These are phyloP conservation scores for Epicauta chinensis DNA, from an alignment of 1,140 invertebrate species.

Conservation along the genomic window DNA sequence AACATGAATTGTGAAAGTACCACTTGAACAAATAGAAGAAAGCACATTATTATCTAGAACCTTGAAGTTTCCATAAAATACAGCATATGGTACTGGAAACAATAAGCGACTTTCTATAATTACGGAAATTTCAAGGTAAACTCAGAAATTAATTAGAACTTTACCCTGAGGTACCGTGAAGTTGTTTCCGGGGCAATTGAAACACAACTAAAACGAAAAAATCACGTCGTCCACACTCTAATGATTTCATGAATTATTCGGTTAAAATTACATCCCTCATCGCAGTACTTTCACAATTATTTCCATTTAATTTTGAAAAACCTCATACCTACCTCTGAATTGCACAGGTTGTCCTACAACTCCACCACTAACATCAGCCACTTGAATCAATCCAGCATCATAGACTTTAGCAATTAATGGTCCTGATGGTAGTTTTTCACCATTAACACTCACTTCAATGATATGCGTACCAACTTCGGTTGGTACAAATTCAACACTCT, in stretches of 20 bases:
- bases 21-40: too few species aligned
- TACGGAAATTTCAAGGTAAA: conserved; percentile 14
- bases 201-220: too few species aligned
- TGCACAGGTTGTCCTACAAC: conserved; percentile 88
- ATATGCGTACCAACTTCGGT: conserved; percentile 87
- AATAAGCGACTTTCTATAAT: conserved; percentile 11
- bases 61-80: too few species aligned
- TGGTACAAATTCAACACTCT: conserved; percentile 84
- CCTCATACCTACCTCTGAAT: conserved; percentile 68
- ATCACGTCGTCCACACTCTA: too few species aligned
- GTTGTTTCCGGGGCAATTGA: too few species aligned
- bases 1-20: too few species aligned
- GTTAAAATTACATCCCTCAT: neutral
- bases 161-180: too few species aligned
- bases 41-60: too few species aligned
- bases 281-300: conserved; percentile 8
- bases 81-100: neutral
- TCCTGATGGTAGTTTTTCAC: conserved; percentile 77
- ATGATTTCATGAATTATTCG: too few species aligned
- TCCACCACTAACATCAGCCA: conserved; percentile 86
- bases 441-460: conserved; percentile 74
- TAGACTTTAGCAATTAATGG: conserved; percentile 89
- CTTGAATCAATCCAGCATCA: conserved; percentile 83
- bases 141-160: neutral
- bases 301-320: neutral